A percentile compares a stretch with the other conserved stretches of the same genome.
Evolutionary conservation across 2,797 vertebrate genomes (phyloP).

Genomic region (Macroramphosus scolopax): DNA sequence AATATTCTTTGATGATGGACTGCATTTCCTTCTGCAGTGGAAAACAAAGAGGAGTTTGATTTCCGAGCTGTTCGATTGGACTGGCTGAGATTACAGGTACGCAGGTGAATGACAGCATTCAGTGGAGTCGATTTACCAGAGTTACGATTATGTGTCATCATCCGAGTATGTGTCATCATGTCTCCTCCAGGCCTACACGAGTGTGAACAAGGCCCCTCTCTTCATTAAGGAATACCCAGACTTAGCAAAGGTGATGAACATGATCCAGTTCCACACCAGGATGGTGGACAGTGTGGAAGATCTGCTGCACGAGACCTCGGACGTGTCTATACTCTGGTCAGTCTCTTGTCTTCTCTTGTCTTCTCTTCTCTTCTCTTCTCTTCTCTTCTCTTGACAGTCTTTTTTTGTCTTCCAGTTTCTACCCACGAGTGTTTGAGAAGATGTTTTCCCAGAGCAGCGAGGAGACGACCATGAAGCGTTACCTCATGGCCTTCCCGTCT

Average conservation of each 20-base stretch:
- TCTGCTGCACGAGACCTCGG: slow-evolving; percentile 83
- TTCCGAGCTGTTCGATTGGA: slow-evolving; percentile 86
- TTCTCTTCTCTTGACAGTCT: background rate
- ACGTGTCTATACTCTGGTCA: slow-evolving; percentile 87
- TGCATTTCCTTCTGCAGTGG: slow-evolving; percentile 68
- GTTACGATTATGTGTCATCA: background rate
- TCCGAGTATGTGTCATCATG: background rate
- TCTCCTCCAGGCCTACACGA: slow-evolving; percentile 84
- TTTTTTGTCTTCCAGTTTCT: slow-evolving; percentile 76
- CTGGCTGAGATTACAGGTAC: slow-evolving; percentile 92
- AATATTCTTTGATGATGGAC: background rate
- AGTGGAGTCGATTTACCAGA: too few relatives aligned
- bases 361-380: background rate
- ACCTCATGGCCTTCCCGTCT: slow-evolving; percentile 82
- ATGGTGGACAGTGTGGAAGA: slow-evolving; percentile 85
- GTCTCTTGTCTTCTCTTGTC: slow-evolving; percentile 26
- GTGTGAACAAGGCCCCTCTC: slow-evolving; percentile 84
- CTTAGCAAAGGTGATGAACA: slow-evolving; percentile 87
- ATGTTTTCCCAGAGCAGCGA: slow-evolving; percentile 83
- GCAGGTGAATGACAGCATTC: background rate
- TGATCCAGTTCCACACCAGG: slow-evolving; percentile 88
- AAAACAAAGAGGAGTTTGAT: slow-evolving; percentile 84
- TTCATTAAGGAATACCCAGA: slow-evolving; percentile 80
- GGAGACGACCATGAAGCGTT: slow-evolving; percentile 81
- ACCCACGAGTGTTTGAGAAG: slow-evolving; percentile 84